Conservation (phyloP, 23 tunicate genomes). For the Clavelina lepadiformis region DNA sequence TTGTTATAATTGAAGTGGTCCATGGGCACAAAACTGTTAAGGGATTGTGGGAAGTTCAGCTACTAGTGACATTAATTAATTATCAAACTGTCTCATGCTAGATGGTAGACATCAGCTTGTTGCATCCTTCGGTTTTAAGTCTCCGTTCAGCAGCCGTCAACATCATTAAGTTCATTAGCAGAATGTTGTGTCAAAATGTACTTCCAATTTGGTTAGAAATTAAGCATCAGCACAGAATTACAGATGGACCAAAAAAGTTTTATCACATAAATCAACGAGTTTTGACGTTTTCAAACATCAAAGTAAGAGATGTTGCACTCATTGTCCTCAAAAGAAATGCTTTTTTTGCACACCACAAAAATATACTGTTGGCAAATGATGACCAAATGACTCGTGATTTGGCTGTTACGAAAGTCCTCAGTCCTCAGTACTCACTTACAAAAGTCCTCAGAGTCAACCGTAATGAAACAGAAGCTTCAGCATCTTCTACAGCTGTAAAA, state of each 20-base stretch:
- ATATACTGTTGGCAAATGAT: constrained; percentile 19
- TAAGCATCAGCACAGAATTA: not conserved
- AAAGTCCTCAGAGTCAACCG: too few relatives aligned
- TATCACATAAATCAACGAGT: constrained; percentile 1
- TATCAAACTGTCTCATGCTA: constrained; percentile 12
- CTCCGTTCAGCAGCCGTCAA: constrained; percentile 9
- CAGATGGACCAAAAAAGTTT: constrained; percentile 25
- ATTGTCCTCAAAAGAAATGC: constrained; percentile 4
- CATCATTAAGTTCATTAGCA: constrained; percentile 1
- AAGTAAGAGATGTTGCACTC: constrained; percentile 6
- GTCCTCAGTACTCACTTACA: too few relatives aligned
- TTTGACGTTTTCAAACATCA: constrained; percentile 6
- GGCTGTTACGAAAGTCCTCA: constrained; percentile 12
- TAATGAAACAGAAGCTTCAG: too few relatives aligned
- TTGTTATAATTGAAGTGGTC: too few relatives aligned
- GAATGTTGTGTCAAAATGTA: constrained; percentile 18
- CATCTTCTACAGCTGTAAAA: too few relatives aligned
- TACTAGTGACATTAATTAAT: too few relatives aligned
- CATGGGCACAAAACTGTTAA: too few relatives aligned
- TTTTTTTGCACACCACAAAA: constrained; percentile 36
- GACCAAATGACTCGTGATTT: constrained; percentile 4
- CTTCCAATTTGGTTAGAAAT: constrained; percentile 22
- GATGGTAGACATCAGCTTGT: constrained; percentile 26
- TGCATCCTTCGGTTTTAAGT: constrained; percentile 18
- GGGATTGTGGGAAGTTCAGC: too few relatives aligned